Evolutionary conservation across 2,888 invertebrate genomes (phyloP).

Genomic region (Pseudococcus jackbeardsleyi): DNA sequence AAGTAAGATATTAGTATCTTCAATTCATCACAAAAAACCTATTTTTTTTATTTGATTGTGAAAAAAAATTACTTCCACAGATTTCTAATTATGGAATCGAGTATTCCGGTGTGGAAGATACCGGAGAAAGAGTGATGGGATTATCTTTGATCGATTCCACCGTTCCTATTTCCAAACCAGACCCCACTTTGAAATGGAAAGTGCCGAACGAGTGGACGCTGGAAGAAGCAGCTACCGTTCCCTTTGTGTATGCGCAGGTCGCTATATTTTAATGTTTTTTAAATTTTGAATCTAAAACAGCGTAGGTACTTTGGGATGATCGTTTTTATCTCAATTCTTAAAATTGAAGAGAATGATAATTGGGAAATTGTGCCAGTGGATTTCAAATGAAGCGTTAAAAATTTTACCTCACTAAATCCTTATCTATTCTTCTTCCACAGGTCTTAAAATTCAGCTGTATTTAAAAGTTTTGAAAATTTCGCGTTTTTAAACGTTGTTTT

Average conservation of each 20-base stretch:
- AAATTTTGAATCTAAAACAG: no score
- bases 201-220: slow-evolving; percentile 36
- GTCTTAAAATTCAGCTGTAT: no score
- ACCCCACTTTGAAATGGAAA: slow-evolving; percentile 52
- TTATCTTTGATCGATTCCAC: not conserved
- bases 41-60: not conserved
- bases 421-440: no score
- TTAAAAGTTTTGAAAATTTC: no score
- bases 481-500: no score
- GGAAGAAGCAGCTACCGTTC: slow-evolving; percentile 51
- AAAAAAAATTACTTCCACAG: not conserved
- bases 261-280: no score
- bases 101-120: slow-evolving; percentile 3
- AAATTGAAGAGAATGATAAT: no score
- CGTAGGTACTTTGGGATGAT: no score
- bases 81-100: not conserved
- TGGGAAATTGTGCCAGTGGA: no score
- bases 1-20: not conserved
- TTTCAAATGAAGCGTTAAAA: no score
- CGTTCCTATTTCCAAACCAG: not conserved
- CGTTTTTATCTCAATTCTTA: no score
- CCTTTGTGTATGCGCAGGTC: slow-evolving; percentile 41
- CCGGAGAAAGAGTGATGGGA: slow-evolving; percentile 49
- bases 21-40: not conserved
- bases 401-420: no score